Evolutionary conservation across 2,797 vertebrate species (phyloP), one percentile per base, ranked within the genome.

Genomic region (Hippocampus kuda): DNA sequence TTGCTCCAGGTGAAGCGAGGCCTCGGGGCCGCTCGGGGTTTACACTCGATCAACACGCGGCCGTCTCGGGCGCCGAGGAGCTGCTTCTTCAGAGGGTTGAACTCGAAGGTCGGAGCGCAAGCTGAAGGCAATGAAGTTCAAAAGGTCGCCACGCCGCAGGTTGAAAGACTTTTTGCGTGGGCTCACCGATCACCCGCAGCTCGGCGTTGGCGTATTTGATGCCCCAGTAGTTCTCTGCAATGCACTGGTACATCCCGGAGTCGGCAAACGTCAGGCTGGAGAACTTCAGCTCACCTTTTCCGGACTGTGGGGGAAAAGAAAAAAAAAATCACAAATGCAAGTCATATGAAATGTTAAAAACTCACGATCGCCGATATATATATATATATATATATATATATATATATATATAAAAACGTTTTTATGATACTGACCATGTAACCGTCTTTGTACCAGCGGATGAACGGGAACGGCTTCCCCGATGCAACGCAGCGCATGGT

Each of bases 211-310:
- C 94, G 9, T 98, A 98, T 83, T 98, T 98, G 78, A 90, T 91
- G 72, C 97, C 97, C 59, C 95, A 90, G 0, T 61, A 79, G 70
- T 98, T 99, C 84, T 98, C 95, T n/a, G 95, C 96, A 53, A 98
- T 85, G 76, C 97, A 99, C 70, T 99, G 97, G 84, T 98, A 99
- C 94, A 99, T 98, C 71, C 97, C 96, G 0, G 94, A 95, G 81
- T 99, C 93, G 0, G 93, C 93, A 67, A 96, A 93, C 0, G 91
- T 95, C 77, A 99, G 87, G 5, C 93, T 90, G 76, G 93, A 93
- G 62, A 98, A 93, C 81, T 93, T 93, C 74, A 98, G 74, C 81
- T 98, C 94, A 41, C 95, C 95, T 86, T 95, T 96, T 26, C 93
- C 93, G 72, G 93, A 94, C 96, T 98, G 71, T 11, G 7, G 16